Evolutionary conservation across 2,113 vertebrate species (phyloP).

Genomic region (Microtus montanus): DNA sequence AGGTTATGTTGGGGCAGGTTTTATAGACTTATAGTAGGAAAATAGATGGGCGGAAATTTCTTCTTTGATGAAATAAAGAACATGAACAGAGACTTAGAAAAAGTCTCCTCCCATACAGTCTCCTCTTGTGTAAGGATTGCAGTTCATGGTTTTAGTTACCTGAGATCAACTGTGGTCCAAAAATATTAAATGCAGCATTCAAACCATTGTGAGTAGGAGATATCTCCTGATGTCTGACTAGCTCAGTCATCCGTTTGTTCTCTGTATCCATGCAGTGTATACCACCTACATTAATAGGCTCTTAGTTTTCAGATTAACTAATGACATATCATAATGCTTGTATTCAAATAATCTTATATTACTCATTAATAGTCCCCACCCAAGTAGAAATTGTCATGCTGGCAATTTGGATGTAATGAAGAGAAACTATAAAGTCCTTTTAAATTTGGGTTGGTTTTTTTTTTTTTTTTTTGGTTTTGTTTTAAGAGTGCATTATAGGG

Average conservation of each 20-base stretch:
- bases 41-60: slow-evolving; percentile 12
- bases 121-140: background rate
- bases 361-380: background rate
- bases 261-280: background rate
- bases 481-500: background rate
- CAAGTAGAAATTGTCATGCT: background rate
- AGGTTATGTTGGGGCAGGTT: slow-evolving; percentile 35
- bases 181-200: background rate
- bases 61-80: slow-evolving; percentile 40
- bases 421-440: background rate
- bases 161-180: background rate
- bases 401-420: background rate
- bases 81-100: background rate
- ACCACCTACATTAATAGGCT: background rate
- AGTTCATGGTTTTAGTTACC: background rate
- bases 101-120: background rate
- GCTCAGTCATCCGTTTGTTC: background rate
- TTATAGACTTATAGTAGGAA: slow-evolving; percentile 28
- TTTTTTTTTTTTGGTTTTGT: background rate
- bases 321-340: background rate
- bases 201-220: background rate
- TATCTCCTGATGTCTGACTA: background rate
- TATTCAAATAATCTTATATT: background rate
- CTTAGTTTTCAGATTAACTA: background rate
- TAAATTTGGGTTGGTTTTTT: background rate